phyloP scores from a whole-genome alignment of 1,140 invertebrate species.

The Drosophila mauritiana region DNA sequence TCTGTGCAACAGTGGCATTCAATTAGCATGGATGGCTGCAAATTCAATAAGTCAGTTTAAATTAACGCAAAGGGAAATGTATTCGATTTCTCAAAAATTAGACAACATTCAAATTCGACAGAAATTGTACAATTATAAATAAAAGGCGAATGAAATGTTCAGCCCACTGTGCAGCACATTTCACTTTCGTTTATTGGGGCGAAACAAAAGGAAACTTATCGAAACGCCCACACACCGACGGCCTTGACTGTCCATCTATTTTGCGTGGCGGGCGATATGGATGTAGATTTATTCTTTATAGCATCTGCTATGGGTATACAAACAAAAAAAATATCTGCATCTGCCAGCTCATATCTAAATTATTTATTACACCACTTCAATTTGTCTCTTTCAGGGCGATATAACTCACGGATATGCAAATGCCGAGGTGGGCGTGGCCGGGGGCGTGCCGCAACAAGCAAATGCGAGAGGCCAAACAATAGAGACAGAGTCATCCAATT shows the following conservation, averaged over 20 bases:
- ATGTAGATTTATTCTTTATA: constrained; percentile 21
- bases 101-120: not conserved
- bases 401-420: constrained; percentile 37
- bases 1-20: constrained; percentile 2
- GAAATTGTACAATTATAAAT: not conserved
- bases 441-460: constrained; percentile 10
- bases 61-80: not conserved
- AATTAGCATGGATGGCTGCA: not conserved
- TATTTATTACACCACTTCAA: constrained; percentile 48
- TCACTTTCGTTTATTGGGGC: constrained; percentile 2
- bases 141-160: not conserved
- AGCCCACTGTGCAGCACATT: constrained; percentile 12
- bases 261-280: constrained; percentile 1
- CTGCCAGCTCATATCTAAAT: constrained; percentile 33
- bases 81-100: not conserved
- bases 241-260: constrained; percentile 27
- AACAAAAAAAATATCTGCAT: constrained; percentile 18
- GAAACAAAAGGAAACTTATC: constrained; percentile 7
- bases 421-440: constrained; percentile 28
- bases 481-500: constrained; percentile 13
- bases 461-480: not conserved
- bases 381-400: constrained; percentile 46
- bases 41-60: not conserved
- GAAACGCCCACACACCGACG: constrained; percentile 3
- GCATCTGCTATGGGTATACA: not conserved